Evolutionary conservation across 2,797 vertebrate genomes (phyloP), one percentile per base, ranked within the genome.

Genomic region (Propithecus perrieri): DNA sequence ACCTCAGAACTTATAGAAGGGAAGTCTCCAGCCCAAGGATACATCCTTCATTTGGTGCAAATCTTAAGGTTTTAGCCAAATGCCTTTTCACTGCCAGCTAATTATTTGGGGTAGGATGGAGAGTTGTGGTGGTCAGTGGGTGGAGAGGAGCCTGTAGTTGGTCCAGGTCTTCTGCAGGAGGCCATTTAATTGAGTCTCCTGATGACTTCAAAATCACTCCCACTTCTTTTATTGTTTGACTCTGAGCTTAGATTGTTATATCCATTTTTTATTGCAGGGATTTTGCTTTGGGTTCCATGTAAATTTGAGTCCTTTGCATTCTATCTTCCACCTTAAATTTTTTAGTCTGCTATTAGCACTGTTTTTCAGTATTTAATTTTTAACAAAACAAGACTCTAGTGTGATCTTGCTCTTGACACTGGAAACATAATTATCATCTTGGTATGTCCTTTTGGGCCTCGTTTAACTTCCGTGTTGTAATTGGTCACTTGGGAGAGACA

Each of bases 361-460:
- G 30, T 94, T 89, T 78, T 50, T 94, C 24, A 63, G 63, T 87
- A 87, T 65, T 97, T 95, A 92, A 59, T 86, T 80, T 92, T 89
- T 76, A 80, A 18, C 5, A 38, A 92, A 91, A 79, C 9, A 96
- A 90, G 41, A 78, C 30, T 63, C 26, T 57, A 57, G 22, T 38
- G 41, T 89, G 20, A 46, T 95, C 35, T 76, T 95, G 38, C 55
- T 89, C 84, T 81, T 35, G 87, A 71, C 87, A 90, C 2, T 1
- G 1, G 81, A 96, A 85, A 46, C 65, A 53, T 43, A 63, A 69
- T 84, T 35, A 30, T 17, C 80, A 55, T 87, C 71, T 91, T 81
- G n/a, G 26, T 78, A 2, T 67, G 4, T 65, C 86, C 33, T 69
- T 18, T 53, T 38, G 30, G 57, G 9, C 38, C 30, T 89, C 26